These are phyloP conservation scores for Agriotes lineatus DNA, from an alignment of 2,888 invertebrate species.

Conservation along the genomic window DNA sequence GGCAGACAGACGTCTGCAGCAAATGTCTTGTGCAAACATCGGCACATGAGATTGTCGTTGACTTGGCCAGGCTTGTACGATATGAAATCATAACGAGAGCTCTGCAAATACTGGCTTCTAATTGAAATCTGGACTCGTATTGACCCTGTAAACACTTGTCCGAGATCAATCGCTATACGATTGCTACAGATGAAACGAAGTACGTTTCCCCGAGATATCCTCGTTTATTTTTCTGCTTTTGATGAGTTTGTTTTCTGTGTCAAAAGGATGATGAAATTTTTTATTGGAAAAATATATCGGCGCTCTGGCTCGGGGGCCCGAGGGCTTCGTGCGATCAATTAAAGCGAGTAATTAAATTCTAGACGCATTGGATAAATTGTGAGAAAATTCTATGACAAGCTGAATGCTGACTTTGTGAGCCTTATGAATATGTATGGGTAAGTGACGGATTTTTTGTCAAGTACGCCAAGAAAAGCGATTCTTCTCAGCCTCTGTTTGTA, in stretches of 20 bases:
- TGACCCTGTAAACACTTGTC: constrained; percentile 67
- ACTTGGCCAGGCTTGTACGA: constrained; percentile 60
- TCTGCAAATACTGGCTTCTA: constrained; percentile 65
- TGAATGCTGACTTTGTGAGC: too few relatives aligned
- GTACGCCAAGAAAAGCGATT: too few relatives aligned
- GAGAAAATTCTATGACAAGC: too few relatives aligned
- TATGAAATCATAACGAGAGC: constrained; percentile 68
- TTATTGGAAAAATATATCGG: constrained; percentile 51
- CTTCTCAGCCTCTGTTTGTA: too few relatives aligned
- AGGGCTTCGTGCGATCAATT: not conserved
- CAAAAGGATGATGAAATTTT: constrained; percentile 60
- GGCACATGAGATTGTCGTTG: constrained; percentile 54
- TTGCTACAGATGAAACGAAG: constrained; percentile 57
- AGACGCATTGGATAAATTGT: too few relatives aligned
- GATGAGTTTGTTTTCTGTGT: constrained; percentile 62
- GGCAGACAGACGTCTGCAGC: constrained; percentile 39
- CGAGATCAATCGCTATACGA: constrained; percentile 62
- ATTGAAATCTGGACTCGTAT: constrained; percentile 66
- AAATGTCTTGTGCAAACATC: constrained; percentile 52
- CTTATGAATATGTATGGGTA: too few relatives aligned
- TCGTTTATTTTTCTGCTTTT: constrained; percentile 59
- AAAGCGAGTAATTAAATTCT: not conserved
- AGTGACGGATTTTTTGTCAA: too few relatives aligned
- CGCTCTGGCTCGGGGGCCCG: too few relatives aligned
- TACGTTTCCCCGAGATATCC: constrained; percentile 47